Evolutionary conservation across 2,113 vertebrate species (phyloP), one percentile per base, ranked within the genome.

Genomic region (Apteryx owenii): DNA sequence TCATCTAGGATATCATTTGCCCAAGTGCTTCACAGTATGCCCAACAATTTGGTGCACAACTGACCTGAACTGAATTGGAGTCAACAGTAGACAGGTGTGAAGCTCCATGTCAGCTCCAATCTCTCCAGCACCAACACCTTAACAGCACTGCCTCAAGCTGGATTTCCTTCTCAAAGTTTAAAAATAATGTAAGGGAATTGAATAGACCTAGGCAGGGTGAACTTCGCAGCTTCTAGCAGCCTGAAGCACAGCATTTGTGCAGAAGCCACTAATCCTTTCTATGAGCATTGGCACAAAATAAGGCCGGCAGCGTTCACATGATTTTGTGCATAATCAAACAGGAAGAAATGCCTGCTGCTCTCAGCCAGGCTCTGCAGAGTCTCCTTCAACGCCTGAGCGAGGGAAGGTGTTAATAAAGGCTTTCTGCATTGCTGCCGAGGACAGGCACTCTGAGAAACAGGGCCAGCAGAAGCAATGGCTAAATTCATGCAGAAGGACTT

Each of bases 201-300:
- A 84, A 66, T 2, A 62, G 31, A 75, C 86, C 16, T 29, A 7
- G n/a, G 20, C 36, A 75, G 54, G 29, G 29, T 54, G 38, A 96
- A 71, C 28, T 29, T 10, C 38, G 44, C 26, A 77, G 66, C 26
- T 58, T 77, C 48, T n/a, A 85, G 44, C 50, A 72, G 79, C 48
- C 42, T 64, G n/a, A 85, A 87, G 40, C 15, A 60, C 25, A 85
- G 75, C 68, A 64, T 86, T 86, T 64, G 42, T 56, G 70, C 69
- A 69, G 65, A 64, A 90, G 75, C 48, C 77, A 53, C 91, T 92
- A 91, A 92, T 58, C 48, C 76, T 61, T 96, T 79, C 82, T 54
- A 26, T 0, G 31, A 79, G 70, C 38, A 93, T 61, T 89, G 81
- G 56, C 51, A 90, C 89, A 91, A 90, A 93, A 71, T 72, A 38